Evolutionary conservation across 1,140 invertebrate species (phyloP), one percentile per base, ranked within the genome.

Genomic region (Drosophila kikkawai): DNA sequence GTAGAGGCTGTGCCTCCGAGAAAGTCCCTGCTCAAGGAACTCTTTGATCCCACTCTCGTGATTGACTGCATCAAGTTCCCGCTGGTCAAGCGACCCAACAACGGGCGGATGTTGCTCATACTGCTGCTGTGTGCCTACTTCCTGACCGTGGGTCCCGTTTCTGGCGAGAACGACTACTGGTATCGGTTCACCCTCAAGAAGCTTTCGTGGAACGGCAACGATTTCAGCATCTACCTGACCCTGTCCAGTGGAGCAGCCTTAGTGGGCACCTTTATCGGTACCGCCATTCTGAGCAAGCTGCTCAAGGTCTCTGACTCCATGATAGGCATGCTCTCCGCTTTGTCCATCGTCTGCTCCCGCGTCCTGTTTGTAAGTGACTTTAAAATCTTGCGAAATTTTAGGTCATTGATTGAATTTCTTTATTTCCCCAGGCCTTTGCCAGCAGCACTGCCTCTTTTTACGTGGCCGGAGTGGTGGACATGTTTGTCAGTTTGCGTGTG

Each of bases 121-220:
- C 70, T 93, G 11, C 44, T 93, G 47, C 69, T 93, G 15, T 63
- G 82, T 26, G 88, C 79, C 5, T 93, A 91, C 50, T 90, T 93
- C 41, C 56, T 93, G 26, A 91, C 92, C 1, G 34, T 91, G 8
- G 92, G 92, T 4, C 92, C 92, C 7, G 68, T 58, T 0, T 51
- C 77, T 4, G 92, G 90, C 13, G 92, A 93, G 44, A 87, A 81
- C 3, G 91, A 92, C 42, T 91, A 91, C 48, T 91, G 82, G 75
- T 93, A 93, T 57, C 80, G 87, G 11, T 93, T 84, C 47, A 87
- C 85, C 0, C 39, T 93, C 9, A 91, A 82, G 36, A 91, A 91
- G 36, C 57, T 93, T 0, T 91, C 86, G 55, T 93, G 92, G 92
- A 92, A 93, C 61, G 92, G 92, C 45, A 83, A 91, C 53, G 75